phyloP scores from a whole-genome alignment of 2,113 vertebrate species.

The Archilochus colubris region DNA sequence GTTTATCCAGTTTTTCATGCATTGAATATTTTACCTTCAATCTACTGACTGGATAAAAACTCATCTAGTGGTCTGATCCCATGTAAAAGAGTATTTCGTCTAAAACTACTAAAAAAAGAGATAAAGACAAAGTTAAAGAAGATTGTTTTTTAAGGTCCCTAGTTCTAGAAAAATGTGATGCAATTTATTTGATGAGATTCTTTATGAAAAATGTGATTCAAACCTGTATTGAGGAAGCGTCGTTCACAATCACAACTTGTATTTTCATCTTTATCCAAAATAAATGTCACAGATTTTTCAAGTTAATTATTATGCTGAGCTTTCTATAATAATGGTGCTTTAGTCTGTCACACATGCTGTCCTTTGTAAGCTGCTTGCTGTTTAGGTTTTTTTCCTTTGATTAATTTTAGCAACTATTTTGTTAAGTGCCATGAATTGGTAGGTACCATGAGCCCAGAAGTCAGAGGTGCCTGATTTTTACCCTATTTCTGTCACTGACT shows the following conservation, averaged over 20 bases:
- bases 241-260: background rate
- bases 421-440: background rate
- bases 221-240: background rate
- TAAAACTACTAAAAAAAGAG: background rate
- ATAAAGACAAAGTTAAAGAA: background rate
- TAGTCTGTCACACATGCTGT: background rate
- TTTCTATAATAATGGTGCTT: background rate
- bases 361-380: background rate
- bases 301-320: background rate
- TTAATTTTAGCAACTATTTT: conserved; percentile 25
- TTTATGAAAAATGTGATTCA: background rate
- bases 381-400: background rate
- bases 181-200: background rate
- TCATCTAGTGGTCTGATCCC: background rate
- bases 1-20: background rate
- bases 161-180: background rate
- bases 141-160: background rate
- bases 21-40: background rate
- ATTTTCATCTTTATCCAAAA: background rate
- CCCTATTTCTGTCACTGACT: background rate
- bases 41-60: background rate
- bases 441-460: background rate
- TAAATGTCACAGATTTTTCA: background rate
- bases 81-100: background rate
- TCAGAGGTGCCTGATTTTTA: conserved; percentile 3